phyloP scores from a whole-genome alignment of 1,140 invertebrate species.

The Chelonus insularis region DNA sequence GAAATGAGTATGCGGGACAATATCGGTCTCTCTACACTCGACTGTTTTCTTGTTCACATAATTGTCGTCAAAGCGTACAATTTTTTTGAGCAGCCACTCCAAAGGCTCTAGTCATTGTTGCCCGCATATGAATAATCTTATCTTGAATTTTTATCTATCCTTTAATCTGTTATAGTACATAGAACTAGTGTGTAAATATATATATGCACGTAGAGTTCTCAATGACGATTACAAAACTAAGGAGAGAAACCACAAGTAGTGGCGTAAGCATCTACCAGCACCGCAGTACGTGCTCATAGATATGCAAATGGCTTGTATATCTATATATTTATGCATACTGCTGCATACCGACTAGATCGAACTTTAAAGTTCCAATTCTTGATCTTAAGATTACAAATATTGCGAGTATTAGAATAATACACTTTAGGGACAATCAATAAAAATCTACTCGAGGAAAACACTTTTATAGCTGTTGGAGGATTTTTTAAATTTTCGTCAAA shows the following conservation, averaged over 20 bases:
- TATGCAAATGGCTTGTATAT: conserved; percentile 30
- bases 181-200: no score
- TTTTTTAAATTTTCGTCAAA: no score
- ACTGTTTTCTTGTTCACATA: neutral
- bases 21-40: neutral
- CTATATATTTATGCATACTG: neutral
- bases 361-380: no score
- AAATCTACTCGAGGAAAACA: no score
- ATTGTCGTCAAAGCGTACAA: conserved; percentile 10
- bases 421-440: no score
- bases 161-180: no score
- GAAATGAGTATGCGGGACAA: conserved; percentile 4
- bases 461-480: no score
- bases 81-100: neutral
- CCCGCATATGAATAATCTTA: conserved; percentile 14
- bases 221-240: neutral
- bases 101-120: neutral
- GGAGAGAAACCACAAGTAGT: conserved; percentile 8
- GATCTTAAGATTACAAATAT: no score
- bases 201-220: neutral
- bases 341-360: no score
- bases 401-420: no score
- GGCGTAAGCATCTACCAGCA: conserved; percentile 14
- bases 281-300: conserved; percentile 29
- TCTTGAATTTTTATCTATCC: no score